phyloP scores from a whole-genome alignment of 2,113 vertebrate species.

The Oreocharis arfaki region DNA sequence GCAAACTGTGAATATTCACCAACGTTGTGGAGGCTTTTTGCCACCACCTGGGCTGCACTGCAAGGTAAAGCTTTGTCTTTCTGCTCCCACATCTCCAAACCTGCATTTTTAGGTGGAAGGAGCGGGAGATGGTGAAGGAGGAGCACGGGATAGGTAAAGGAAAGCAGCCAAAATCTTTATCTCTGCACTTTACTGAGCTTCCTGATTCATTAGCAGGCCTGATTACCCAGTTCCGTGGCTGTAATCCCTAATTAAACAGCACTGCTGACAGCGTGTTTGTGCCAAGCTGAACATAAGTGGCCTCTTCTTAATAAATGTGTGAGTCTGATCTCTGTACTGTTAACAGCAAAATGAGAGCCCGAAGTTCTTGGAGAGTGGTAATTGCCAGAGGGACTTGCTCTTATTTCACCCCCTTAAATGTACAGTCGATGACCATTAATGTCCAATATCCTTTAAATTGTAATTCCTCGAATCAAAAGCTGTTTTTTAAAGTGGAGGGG shows the following conservation, averaged over 20 bases:
- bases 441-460: neutral
- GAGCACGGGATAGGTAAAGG: neutral
- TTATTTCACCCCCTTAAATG: neutral
- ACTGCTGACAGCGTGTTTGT: conserved; percentile 56
- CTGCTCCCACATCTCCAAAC: neutral
- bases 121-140: neutral
- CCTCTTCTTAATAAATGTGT: conserved; percentile 65
- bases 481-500: neutral
- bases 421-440: neutral
- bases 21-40: neutral
- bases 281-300: conserved; percentile 63
- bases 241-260: conserved; percentile 79
- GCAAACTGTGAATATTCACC: neutral
- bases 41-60: neutral
- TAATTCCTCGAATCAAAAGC: conserved; percentile 50
- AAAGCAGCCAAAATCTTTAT: neutral
- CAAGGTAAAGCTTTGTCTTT: neutral
- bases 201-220: conserved; percentile 71
- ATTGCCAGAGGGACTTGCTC: conserved; percentile 8
- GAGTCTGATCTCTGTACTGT: conserved; percentile 48
- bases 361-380: neutral
- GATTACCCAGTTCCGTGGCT: conserved; percentile 71
- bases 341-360: conserved; percentile 28
- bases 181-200: conserved; percentile 53
- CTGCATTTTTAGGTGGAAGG: neutral